Conservation (phyloP, 2,888 invertebrate genomes). For the Coenonympha glycerion region DNA sequence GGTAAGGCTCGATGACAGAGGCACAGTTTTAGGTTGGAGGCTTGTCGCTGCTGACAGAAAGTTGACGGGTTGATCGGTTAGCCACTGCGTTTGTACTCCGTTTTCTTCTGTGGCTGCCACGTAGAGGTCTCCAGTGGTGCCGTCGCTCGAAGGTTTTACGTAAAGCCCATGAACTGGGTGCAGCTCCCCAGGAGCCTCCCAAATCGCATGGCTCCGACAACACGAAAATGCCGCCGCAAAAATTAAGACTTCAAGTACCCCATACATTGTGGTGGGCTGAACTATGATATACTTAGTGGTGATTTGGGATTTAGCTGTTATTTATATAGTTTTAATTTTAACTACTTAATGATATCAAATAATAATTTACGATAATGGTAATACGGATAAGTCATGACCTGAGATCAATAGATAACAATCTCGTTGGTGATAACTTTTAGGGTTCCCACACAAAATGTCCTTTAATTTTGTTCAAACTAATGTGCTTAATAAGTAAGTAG, state of each 20-base stretch:
- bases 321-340: no score
- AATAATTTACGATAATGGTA: slow-evolving; percentile 12
- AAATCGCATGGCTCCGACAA: slow-evolving; percentile 38
- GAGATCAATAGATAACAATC: no score
- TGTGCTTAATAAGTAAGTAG: no score
- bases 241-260: slow-evolving; percentile 7
- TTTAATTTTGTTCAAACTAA: no score
- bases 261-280: slow-evolving; percentile 14
- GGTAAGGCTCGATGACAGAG: slow-evolving; percentile 33
- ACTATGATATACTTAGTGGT: background rate
- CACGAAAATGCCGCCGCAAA: slow-evolving; percentile 26
- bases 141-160: slow-evolving; percentile 62
- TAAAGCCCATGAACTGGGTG: slow-evolving; percentile 65
- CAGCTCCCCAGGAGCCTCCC: slow-evolving; percentile 43
- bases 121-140: slow-evolving; percentile 63
- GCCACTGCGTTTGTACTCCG: slow-evolving; percentile 59
- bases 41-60: slow-evolving; percentile 45
- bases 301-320: background rate
- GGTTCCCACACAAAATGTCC: no score
- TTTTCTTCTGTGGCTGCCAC: slow-evolving; percentile 66
- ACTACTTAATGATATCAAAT: no score
- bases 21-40: slow-evolving; percentile 32
- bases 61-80: slow-evolving; percentile 59
- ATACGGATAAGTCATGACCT: slow-evolving; percentile 12
- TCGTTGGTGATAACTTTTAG: no score